A percentile compares a stretch with the other conserved stretches of the same genome.
Conservation (phyloP, 2,888 invertebrate species). For the Oxyteleia sp. region DNA sequence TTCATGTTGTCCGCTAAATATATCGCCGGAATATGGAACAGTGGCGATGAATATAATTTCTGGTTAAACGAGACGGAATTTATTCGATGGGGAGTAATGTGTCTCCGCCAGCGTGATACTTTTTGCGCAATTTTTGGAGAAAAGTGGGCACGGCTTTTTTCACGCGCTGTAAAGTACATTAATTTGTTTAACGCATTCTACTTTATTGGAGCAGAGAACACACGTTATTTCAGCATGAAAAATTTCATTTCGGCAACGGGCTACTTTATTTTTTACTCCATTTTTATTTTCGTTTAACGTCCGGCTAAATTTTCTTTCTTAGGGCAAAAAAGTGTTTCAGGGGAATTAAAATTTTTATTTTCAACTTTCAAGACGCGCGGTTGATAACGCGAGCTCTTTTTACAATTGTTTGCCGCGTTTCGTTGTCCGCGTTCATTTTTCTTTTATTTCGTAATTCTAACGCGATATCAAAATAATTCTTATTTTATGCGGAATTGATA, state of each 20-base stretch:
- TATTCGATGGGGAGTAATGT: constrained; percentile 66
- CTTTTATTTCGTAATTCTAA: too few relatives aligned
- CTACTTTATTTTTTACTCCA: constrained; percentile 39
- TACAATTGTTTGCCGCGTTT: background rate
- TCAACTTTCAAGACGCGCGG: background rate
- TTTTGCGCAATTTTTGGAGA: constrained; percentile 63
- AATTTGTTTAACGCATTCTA: constrained; percentile 68
- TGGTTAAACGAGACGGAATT: constrained; percentile 71
- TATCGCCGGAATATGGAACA: constrained; percentile 69
- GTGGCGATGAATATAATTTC: constrained; percentile 71
- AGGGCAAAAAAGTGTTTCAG: constrained; percentile 1
- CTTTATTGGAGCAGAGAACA: constrained; percentile 63
- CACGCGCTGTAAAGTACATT: constrained; percentile 61
- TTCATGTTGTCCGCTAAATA: constrained; percentile 64
- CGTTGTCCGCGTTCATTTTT: too few relatives aligned
- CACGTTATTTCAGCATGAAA: constrained; percentile 56
- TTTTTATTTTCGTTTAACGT: constrained; percentile 46
- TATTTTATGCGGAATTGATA: constrained; percentile 10
- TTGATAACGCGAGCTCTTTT: background rate
- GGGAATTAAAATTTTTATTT: constrained; percentile 6
- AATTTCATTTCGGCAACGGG: constrained; percentile 51
- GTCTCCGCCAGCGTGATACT: constrained; percentile 64
- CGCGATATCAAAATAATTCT: constrained; percentile 5
- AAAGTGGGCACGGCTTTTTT: constrained; percentile 60
- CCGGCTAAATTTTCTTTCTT: constrained; percentile 25